Evolutionary conservation across 2,888 invertebrate species (phyloP), one percentile per base, ranked within the genome.

Genomic region (Lobophora halterata): DNA sequence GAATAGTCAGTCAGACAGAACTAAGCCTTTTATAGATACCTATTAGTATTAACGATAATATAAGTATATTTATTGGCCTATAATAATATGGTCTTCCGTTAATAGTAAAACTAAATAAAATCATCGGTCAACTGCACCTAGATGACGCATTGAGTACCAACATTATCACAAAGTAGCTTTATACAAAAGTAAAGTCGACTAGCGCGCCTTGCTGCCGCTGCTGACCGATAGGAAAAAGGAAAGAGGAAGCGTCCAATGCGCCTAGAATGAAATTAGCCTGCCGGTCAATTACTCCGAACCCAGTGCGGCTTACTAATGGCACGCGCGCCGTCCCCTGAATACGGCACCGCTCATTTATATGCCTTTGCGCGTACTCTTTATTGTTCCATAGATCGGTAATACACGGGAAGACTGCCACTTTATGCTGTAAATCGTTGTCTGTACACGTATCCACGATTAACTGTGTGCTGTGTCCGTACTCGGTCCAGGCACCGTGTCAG

Each of bases 191-290:
- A 49, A 34, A 47, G 58, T 65, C 58, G 56, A 61, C 57, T 62
- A 61, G 60, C 55, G 57, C 59, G 71, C 64, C 75, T 70, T 70
- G 74, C 71, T 73, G 67, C 61, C 69, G 71, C 64, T 66, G 73
- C 71, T 86, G 85, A 83, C 85, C 85, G 86, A 85, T 87, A 85
- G 86, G 85, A 86, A 87, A 86, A 77, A 85, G 86, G 86, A 82
- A 87, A 86, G 85, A 87, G 86, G 86, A 87, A 87, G 80, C 80
- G 65, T 53, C 66, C 71, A 72, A 86, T 83, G 86, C 79, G 83
- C 59, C 62, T 82, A 75, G 86, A 85, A 86, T 87, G 77, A 82
- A 77, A 87, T 86, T 80, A 86, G 78, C 79, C 65, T 68, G 76
- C 60, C 82, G 86, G 86, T 86, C 86, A 83, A 87, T 87, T 87